These are phyloP conservation scores for Zootoca vivipara DNA, from an alignment of 2,113 vertebrate species.

Conservation along the genomic window DNA sequence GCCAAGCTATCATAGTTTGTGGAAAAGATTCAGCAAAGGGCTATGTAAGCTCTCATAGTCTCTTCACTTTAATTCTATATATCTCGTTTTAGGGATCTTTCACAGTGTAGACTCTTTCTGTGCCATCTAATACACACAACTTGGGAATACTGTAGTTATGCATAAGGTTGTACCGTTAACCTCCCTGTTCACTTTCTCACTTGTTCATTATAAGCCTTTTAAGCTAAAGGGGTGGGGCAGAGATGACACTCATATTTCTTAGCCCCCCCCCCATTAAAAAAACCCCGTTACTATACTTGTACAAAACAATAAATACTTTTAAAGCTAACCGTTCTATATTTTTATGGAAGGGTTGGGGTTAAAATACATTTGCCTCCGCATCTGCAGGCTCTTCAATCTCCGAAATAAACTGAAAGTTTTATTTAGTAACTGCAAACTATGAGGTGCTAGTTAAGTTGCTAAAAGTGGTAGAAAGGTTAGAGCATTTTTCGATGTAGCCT, in stretches of 20 bases:
- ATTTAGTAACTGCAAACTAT: background rate
- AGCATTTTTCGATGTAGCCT: background rate
- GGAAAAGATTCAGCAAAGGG: no score
- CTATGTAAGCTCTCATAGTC: no score
- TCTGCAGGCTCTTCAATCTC: background rate
- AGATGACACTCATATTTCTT: no score
- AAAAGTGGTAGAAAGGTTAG: background rate
- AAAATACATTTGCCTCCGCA: background rate
- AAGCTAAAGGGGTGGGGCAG: background rate
- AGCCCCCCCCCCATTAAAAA: background rate
- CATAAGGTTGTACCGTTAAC: background rate
- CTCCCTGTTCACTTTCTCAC: background rate
- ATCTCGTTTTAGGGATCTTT: no score
- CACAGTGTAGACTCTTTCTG: no score
- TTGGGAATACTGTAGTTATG: no score
- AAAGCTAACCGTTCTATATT: background rate
- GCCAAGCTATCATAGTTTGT: no score
- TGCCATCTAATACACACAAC: background rate
- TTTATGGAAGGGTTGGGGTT: background rate
- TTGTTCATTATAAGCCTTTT: background rate
- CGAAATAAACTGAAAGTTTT: no score
- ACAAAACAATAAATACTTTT: background rate
- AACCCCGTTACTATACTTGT: background rate
- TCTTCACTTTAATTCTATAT: no score
- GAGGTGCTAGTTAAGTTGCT: background rate